Evolutionary conservation across 64 coral and sea anemone species (phyloP), one percentile per base, ranked within the genome.

Genomic region (Pocillopora verrucosa): DNA sequence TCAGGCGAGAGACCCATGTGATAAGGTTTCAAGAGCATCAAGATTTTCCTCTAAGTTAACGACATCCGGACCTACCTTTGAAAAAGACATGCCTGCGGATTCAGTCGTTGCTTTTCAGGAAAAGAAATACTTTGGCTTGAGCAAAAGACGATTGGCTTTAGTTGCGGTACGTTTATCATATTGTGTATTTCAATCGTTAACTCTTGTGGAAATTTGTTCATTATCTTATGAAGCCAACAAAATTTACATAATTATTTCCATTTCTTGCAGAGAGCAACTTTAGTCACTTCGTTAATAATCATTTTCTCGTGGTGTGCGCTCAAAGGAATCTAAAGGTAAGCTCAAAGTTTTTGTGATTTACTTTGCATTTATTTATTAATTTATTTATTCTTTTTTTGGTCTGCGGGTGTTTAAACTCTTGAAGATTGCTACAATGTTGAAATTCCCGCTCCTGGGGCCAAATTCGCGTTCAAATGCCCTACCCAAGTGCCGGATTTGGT

Each of bases 291-390:
- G 36, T 70, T 72, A 41, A 65, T 72, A 56, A 15, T 85, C 22
- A 58, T 72, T 56, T 58, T 85, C 65, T 85, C 38, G 64, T 85
- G 36, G 82, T 72, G 64, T 16, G 38, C 36, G 45, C 57, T 58
- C 82, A 85, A 30, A 79, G 56, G 59, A 14, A 57, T 41, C 60
- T 16, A 16, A 83, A 85, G 82, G 82, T 85, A 25, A 72, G 63
- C 17, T 65, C 20, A 15, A 63, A 62, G 59, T 62, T 62, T 10
- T 24, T 24, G 19, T 79, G 61, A 63, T 13, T 63, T 63, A 17
- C 11, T 17, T 15, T 30, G 30, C 30, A 30, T 30, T 30, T 30
- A 30, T 30, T 30, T 30, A 30, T 30, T 30, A 30, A 30, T 30
- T 30, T 30, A 30, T 30, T 30, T 30, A 30, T 30, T 30, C 30